Evolutionary conservation across 1,140 invertebrate genomes (phyloP).

Genomic region (Ceratina calcarata): DNA sequence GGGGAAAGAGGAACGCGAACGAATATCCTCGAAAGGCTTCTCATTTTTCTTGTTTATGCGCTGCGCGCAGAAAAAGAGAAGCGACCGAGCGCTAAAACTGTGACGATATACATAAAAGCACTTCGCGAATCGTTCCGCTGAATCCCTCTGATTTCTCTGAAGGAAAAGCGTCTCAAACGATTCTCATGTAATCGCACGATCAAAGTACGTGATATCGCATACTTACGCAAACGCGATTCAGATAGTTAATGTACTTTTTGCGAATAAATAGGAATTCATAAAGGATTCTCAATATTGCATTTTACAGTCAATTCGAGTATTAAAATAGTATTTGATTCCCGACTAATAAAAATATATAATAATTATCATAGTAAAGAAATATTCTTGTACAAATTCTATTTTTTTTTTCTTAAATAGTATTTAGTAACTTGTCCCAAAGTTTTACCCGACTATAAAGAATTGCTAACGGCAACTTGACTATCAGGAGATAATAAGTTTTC

Average conservation of each 20-base stretch:
- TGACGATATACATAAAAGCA: slow-evolving; percentile 13
- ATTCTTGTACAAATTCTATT: too few relatives aligned
- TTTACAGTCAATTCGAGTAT: too few relatives aligned
- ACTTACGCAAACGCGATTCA: background rate
- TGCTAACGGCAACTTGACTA: background rate
- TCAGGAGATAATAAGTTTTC: background rate
- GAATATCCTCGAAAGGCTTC: background rate
- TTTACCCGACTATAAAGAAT: background rate
- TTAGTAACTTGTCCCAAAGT: background rate
- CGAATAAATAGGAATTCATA: too few relatives aligned
- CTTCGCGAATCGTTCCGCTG: background rate
- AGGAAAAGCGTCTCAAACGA: background rate
- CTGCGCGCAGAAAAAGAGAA: background rate
- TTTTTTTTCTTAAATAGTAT: too few relatives aligned
- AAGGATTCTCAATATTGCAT: too few relatives aligned
- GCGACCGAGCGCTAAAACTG: background rate
- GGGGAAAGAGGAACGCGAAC: background rate
- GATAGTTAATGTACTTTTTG: too few relatives aligned
- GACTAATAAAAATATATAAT: too few relatives aligned
- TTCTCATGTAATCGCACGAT: background rate
- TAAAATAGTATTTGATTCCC: too few relatives aligned
- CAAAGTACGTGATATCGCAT: background rate
- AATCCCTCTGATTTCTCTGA: background rate
- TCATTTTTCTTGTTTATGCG: background rate
- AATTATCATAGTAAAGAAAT: too few relatives aligned